A percentile compares a stretch with the other conserved stretches of the same genome.
phyloP scores from a whole-genome alignment of 2,113 vertebrate genomes.

The Nothoprocta perdicaria region DNA sequence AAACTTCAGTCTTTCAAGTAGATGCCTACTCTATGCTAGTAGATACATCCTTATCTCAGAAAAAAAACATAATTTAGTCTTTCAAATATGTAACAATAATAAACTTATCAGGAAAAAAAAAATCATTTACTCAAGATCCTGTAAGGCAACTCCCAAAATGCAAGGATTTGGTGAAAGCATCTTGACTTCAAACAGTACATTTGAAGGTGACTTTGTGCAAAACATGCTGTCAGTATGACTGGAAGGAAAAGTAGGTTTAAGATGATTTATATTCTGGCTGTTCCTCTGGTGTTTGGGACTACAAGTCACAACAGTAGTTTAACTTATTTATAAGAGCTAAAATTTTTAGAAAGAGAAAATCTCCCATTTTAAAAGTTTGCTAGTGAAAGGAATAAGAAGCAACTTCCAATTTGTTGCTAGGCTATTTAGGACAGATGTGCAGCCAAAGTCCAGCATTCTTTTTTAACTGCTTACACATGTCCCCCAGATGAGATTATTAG shows the following conservation, averaged over 20 bases:
- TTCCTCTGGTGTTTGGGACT: background rate
- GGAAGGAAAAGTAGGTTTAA: background rate
- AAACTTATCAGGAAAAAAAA: background rate
- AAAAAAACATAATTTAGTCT: background rate
- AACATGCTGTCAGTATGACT: background rate
- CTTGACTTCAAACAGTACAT: background rate
- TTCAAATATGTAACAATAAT: background rate
- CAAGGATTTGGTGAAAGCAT: background rate
- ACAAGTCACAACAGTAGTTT: background rate
- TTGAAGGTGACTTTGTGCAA: background rate
- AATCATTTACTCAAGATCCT: background rate
- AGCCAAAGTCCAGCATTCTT: constrained; percentile 35
- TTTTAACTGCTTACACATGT: constrained; percentile 47
- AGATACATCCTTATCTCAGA: background rate
- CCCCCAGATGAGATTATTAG: constrained; percentile 20
- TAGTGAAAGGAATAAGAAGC: constrained; percentile 24
- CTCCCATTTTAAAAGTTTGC: background rate
- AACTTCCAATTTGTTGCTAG: constrained; percentile 9
- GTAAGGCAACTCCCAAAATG: background rate
- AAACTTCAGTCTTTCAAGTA: background rate
- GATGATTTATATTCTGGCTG: background rate
- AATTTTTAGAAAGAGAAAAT: background rate
- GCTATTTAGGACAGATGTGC: constrained; percentile 13
- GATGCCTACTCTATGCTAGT: background rate
- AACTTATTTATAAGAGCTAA: background rate